phyloP scores from a whole-genome alignment of 2,888 invertebrate genomes.

The Hydropsyche betteni region DNA sequence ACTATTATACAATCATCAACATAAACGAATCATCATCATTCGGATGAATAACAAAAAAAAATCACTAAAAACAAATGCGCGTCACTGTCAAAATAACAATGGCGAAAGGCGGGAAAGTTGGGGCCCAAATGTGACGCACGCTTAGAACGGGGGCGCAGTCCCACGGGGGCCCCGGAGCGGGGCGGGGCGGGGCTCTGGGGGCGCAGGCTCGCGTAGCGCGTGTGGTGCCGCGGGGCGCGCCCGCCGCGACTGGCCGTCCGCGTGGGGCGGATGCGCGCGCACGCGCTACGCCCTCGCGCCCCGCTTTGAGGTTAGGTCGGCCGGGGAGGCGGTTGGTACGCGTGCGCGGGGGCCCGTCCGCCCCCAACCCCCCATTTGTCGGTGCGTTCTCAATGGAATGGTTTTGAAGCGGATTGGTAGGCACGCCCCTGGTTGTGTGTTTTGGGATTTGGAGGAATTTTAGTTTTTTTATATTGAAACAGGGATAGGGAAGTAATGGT shows the following conservation, averaged over 20 bases:
- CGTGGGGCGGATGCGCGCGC: slow-evolving; percentile 12
- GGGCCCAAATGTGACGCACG: too few relatives aligned
- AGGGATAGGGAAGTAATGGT: too few relatives aligned
- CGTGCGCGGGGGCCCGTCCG: not conserved
- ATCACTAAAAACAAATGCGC: not conserved
- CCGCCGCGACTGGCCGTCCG: slow-evolving; percentile 20
- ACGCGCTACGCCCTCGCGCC: not conserved
- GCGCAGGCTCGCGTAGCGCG: not conserved
- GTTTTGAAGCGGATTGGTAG: not conserved
- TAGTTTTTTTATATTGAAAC: too few relatives aligned
- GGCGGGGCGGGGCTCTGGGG: not conserved
- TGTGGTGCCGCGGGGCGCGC: slow-evolving; percentile 24
- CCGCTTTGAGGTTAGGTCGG: slow-evolving; percentile 23
- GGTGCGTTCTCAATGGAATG: slow-evolving; percentile 3
- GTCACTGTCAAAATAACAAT: too few relatives aligned
- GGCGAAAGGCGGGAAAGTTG: too few relatives aligned
- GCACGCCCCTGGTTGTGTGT: too few relatives aligned
- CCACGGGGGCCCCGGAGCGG: not conserved
- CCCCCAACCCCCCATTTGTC: not conserved
- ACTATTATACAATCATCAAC: too few relatives aligned
- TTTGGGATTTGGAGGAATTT: too few relatives aligned
- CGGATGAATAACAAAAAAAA: not conserved
- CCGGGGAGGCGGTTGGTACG: not conserved
- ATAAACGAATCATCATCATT: not conserved
- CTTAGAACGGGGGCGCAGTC: slow-evolving; percentile 1